Evolutionary conservation across 2,797 vertebrate species (phyloP), one percentile per base, ranked within the genome.

Genomic region (Halcyon chelicuti): DNA sequence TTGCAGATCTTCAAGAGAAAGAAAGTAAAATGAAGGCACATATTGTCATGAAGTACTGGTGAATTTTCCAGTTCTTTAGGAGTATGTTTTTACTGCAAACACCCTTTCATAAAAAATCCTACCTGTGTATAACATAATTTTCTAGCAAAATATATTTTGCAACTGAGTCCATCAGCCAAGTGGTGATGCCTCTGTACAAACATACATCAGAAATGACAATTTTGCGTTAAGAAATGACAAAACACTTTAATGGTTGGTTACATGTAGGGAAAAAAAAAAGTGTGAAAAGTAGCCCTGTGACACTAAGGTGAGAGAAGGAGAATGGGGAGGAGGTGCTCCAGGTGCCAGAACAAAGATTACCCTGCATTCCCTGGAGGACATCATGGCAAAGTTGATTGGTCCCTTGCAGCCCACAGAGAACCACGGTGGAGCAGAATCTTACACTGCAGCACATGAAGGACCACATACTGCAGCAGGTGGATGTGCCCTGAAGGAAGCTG

Each of bases 381-480:
- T 5, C 7, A 8, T 2, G 22, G 33, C 39, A 62, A 51, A 84
- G 11, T 6, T n/a, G 5, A 3, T 21, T 93, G 35, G 40, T 6
- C 9, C 8, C 9, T 29, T 75, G 71, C 13, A 93, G 37, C 31
- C 31, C 3, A 0, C 58, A 62, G 23, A 91, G 44, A 71, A 5
- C 13, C 1, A 2, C 5, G 11, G 25, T 73, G 55, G 14, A 66
- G 42, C 3, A 88, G 75, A 62, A 7, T 54, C 8, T 6, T 14
- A 26, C 10, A 3, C 12, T 54, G 16, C 39, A 70, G 39, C 14
- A 49, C 2, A 0, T 8, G 57, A 7, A 68, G 12, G 10, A 29
- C 3, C 28, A 22, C 12, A 28, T 22, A 12, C 8, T 2, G 0
- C 14, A 44, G 40, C 5, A 85, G 11, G 15, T 4, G 1, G 12